Evolutionary conservation across 2,888 invertebrate species (phyloP).

Genomic region (Lamellibrachia columna): DNA sequence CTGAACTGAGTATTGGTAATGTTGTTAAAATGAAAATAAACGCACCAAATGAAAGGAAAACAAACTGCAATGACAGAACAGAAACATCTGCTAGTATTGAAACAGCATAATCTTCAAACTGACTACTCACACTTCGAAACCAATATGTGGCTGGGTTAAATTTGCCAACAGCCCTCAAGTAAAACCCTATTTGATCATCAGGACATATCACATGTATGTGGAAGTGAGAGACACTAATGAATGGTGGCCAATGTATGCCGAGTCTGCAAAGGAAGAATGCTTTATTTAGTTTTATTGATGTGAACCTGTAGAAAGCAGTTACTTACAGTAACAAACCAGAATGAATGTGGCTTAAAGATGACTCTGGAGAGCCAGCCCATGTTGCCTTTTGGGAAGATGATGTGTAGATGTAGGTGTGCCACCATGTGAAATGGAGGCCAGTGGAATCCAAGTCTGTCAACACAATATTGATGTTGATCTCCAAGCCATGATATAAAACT

Average conservation of each 20-base stretch:
- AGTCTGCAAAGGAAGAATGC: not conserved
- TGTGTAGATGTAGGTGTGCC: conserved; percentile 84
- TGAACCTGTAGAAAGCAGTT: not conserved
- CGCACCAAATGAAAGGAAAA: not conserved
- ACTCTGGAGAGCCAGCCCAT: conserved; percentile 70
- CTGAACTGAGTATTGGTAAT: not conserved
- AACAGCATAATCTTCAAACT: not conserved
- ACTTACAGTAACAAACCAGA: conserved; percentile 16
- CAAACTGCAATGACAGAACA: not conserved
- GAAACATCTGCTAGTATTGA: not conserved
- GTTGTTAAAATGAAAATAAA: too few species aligned
- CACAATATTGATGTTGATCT: not conserved
- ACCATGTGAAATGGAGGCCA: conserved; percentile 90
- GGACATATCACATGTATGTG: not conserved
- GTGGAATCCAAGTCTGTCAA: conserved; percentile 80
- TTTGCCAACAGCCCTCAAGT: not conserved
- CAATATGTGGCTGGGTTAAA: not conserved
- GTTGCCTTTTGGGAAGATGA: conserved; percentile 80
- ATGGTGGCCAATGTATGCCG: not conserved
- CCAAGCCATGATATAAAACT: too few species aligned
- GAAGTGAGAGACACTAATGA: not conserved
- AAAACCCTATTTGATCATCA: not conserved
- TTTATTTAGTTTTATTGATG: not conserved
- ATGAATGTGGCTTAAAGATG: not conserved
- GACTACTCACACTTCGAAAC: not conserved